phyloP scores from a whole-genome alignment of 2,888 invertebrate genomes.

The Carcina quercana region DNA sequence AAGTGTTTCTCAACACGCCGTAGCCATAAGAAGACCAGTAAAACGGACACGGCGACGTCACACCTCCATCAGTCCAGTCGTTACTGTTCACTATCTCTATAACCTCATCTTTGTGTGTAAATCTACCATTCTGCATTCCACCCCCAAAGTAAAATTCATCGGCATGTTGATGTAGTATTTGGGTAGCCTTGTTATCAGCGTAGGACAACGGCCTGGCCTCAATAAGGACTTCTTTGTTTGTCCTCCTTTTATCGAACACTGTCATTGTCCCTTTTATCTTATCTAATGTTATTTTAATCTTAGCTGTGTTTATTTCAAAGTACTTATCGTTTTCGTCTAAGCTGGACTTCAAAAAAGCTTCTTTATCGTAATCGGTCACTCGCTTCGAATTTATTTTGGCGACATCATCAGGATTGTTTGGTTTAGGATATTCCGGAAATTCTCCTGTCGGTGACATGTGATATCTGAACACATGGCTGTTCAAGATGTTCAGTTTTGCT shows the following conservation, averaged over 20 bases:
- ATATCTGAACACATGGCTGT: conserved; percentile 53
- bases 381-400: conserved; percentile 49
- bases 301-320: conserved; percentile 39
- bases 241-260: conserved; percentile 42
- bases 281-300: conserved; percentile 45
- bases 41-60: conserved; percentile 59
- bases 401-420: conserved; percentile 39
- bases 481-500: conserved; percentile 45
- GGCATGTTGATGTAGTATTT: conserved; percentile 35
- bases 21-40: conserved; percentile 62
- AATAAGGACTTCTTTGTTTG: conserved; percentile 40
- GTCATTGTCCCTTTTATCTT: conserved; percentile 42
- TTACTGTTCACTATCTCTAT: conserved; percentile 54
- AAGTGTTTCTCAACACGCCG: conserved; percentile 56
- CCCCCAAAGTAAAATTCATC: conserved; percentile 60
- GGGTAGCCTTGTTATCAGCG: conserved; percentile 28
- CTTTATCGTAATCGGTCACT: conserved; percentile 38
- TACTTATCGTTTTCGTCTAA: conserved; percentile 26
- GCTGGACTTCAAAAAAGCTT: conserved; percentile 38
- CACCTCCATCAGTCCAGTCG: conserved; percentile 54
- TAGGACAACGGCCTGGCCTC: conserved; percentile 44
- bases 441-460: conserved; percentile 50
- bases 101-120: conserved; percentile 51
- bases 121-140: conserved; percentile 65
- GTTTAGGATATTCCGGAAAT: conserved; percentile 51